A percentile compares a stretch with the other conserved stretches of the same genome.
Conservation (phyloP, 1,140 invertebrate species). For the Holcopasites calliopsidis region DNA sequence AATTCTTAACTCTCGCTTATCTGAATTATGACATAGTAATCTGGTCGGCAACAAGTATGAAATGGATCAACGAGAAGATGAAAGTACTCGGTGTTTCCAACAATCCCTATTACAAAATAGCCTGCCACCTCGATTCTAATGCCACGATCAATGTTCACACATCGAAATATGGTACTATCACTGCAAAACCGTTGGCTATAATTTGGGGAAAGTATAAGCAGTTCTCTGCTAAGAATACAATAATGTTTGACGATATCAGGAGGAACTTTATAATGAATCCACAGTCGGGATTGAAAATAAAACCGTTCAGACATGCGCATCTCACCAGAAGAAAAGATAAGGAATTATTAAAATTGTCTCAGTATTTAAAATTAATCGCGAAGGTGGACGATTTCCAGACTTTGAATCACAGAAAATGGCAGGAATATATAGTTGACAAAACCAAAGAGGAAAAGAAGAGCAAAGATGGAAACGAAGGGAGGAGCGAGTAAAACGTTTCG, state of each 20-base stretch:
- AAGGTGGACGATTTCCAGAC: slow-evolving; percentile 89
- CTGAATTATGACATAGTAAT: slow-evolving; percentile 93
- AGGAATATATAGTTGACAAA: slow-evolving; percentile 84
- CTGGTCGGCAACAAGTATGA: slow-evolving; percentile 98
- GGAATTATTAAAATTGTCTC: slow-evolving; percentile 90
- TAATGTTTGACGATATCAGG: slow-evolving; percentile 99
- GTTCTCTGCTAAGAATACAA: slow-evolving; percentile 94
- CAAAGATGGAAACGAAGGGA: slow-evolving; percentile 44
- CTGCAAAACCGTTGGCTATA: slow-evolving; percentile 96
- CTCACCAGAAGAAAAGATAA: slow-evolving; percentile 91
- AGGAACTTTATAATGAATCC: slow-evolving; percentile 99
- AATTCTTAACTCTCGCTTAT: slow-evolving; percentile 96
- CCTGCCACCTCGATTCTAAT: slow-evolving; percentile 93
- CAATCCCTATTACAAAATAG: slow-evolving; percentile 94
- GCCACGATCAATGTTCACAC: slow-evolving; percentile 98
- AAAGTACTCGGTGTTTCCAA: slow-evolving; percentile 91
- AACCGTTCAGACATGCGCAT: slow-evolving; percentile 94
- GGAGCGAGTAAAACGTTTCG: slow-evolving; percentile 25
- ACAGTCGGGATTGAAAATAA: slow-evolving; percentile 93
- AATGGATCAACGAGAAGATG: slow-evolving; percentile 99
- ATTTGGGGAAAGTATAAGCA: slow-evolving; percentile 98
- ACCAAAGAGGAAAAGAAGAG: slow-evolving; percentile 55
- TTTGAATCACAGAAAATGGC: slow-evolving; percentile 95
- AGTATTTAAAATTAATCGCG: slow-evolving; percentile 93
- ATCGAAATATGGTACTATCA: slow-evolving; percentile 93